Evolutionary conservation across 2,797 vertebrate genomes (phyloP), one percentile per base, ranked within the genome.

Genomic region (Myotis planiceps): DNA sequence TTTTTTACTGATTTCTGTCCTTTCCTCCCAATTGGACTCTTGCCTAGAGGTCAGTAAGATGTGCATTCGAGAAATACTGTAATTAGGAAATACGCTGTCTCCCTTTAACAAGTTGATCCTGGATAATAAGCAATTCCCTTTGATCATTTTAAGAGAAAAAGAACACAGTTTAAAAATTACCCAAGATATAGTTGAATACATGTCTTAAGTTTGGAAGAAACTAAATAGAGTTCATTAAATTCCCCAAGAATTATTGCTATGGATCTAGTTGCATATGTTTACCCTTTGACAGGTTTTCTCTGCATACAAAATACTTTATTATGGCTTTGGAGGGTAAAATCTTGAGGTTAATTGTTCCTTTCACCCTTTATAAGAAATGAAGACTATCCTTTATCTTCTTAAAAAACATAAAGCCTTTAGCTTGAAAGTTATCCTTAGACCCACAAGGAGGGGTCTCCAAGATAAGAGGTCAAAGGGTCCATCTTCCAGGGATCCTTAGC

Each of bases 101-200:
- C 51, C 49, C 58, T 63, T 92, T 97, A 95, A 95, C 74, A 94
- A 92, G 84, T 13, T 95, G 85, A 90, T 85, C 84, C 84, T 90
- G 90, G 78, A 85, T 95, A 82, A 95, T 79, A 92, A 94, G 72
- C 84, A 92, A 93, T 97, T 95, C 88, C 65, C 34, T 97, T 94
- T 97, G 88, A 96, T 96, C 55, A 72, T 86, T 92, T 95, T 79
- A 93, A 96, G 81, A 60, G 32, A 78, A 92, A 95, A 93, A 72
- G 55, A 92, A 74, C 9, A 66, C 29, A 71, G 23, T 90, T 78
- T 92, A 63, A 95, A 97, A 94, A 94, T 71, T 72, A 94, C 84
- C 51, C 1, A 4, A 63, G 25, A 90, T 65, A 75, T 0, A 87
- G 25, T 34, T 76, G 78, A 88, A 72, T 92, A 80, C 18, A n/a